Evolutionary conservation across 1,140 invertebrate genomes (phyloP).

Genomic region (Solen grandis): DNA sequence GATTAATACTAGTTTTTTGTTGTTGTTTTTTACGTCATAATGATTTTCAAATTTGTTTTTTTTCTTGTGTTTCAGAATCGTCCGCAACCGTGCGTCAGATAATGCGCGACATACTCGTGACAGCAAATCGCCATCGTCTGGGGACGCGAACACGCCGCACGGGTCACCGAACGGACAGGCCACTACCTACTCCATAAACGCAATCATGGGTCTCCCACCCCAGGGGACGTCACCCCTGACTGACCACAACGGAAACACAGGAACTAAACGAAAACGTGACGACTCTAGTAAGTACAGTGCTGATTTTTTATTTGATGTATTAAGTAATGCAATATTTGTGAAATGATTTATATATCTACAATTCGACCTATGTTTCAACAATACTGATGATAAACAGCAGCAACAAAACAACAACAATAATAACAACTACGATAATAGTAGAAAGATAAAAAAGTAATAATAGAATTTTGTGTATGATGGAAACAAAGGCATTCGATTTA

Average conservation of each 20-base stretch:
- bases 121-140: constrained; percentile 37
- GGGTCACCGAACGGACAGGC: constrained; percentile 49
- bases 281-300: constrained; percentile 10
- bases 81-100: constrained; percentile 71
- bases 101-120: constrained; percentile 48
- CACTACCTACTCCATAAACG: constrained; percentile 44
- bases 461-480: too few species aligned
- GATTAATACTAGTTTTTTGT: too few species aligned
- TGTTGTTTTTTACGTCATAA: too few species aligned
- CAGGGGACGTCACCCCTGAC: constrained; percentile 46
- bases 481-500: too few species aligned
- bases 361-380: too few species aligned
- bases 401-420: too few species aligned
- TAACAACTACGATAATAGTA: too few species aligned
- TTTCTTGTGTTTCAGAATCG: constrained; percentile 65
- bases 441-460: too few species aligned
- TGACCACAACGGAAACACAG: constrained; percentile 43
- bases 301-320: too few species aligned
- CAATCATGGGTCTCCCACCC: constrained; percentile 45
- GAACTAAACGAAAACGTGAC: constrained; percentile 50
- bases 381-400: too few species aligned
- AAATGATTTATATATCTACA: not conserved
- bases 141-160: constrained; percentile 30
- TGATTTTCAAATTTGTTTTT: too few species aligned
- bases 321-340: not conserved